Evolutionary conservation across 2,888 invertebrate species (phyloP).

Genomic region (Chaetoderma sp.): DNA sequence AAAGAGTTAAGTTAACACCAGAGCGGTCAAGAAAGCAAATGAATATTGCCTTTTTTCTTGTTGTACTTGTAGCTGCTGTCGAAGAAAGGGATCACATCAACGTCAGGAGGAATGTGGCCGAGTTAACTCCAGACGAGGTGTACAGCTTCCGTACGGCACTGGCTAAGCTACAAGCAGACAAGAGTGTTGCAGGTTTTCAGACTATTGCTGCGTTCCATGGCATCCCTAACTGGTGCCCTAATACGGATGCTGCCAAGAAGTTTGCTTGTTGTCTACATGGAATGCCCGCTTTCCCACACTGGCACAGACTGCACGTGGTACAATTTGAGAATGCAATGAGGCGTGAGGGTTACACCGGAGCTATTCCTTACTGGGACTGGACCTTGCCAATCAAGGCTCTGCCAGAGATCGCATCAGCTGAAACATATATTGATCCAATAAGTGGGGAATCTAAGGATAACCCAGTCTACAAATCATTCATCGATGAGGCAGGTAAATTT

Average conservation of each 20-base stretch:
- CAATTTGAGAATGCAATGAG: slow-evolving; percentile 23
- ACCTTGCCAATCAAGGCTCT: slow-evolving; percentile 18
- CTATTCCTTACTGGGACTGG: slow-evolving; percentile 38
- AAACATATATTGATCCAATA: slow-evolving; percentile 11
- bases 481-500: slow-evolving; percentile 7
- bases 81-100: not conserved
- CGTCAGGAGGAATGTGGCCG: slow-evolving; percentile 28
- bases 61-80: slow-evolving; percentile 6
- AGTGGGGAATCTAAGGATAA: slow-evolving; percentile 14
- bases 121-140: slow-evolving; percentile 25
- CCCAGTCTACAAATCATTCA: slow-evolving; percentile 11
- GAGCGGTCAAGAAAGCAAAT: too few relatives aligned
- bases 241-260: slow-evolving; percentile 34
- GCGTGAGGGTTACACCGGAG: slow-evolving; percentile 6
- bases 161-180: slow-evolving; percentile 23
- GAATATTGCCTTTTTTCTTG: too few relatives aligned
- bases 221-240: slow-evolving; percentile 38
- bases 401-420: slow-evolving; percentile 18
- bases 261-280: slow-evolving; percentile 41
- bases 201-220: slow-evolving; percentile 40
- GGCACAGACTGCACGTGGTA: slow-evolving; percentile 38
- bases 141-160: slow-evolving; percentile 34
- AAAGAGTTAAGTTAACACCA: too few relatives aligned
- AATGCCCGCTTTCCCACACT: slow-evolving; percentile 39
- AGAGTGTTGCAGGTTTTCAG: slow-evolving; percentile 25